Base-by-base conservation (phyloP, 2,888 invertebrate genomes). In the Dioctria rufipes region DNA sequence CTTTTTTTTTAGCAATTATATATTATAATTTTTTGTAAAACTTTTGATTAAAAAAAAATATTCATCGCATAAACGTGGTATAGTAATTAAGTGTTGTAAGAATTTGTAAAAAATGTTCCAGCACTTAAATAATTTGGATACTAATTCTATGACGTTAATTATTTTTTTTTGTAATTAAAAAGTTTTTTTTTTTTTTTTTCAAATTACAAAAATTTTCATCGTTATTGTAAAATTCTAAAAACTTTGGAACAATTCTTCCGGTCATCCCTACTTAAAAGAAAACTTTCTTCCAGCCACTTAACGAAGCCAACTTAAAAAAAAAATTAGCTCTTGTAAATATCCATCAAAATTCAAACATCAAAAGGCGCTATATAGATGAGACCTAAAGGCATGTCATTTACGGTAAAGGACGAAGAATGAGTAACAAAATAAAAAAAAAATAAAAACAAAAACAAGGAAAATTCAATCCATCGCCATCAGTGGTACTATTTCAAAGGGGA, bases 291-390 rank as follows among this genome's bases (percentile, higher is more conserved):
- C 11, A 2, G 6, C 54, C 54, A 54, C 11, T 54, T 54, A 11
- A 8, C 8, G 46, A 6, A 46, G n/a, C 54, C 25, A 25, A 25
- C 25, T 25, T 25, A 46, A 46, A 46, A 46, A 8, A 54, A 54
- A 54, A 54, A 54, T 54, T 54, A 11, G 54, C 54, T 54, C 54
- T n/a, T 46, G 54, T 46, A 46, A 54, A 54, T 3, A 54, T 54
- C 54, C 54, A 54, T n/a, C 11, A 54, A 54, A 54, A n/a, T 54
- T n/a, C 54, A 54, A 54, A 54, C 54, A 54, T 54, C 54, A 54
- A 54, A 54, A 54, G 54, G 3, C 11, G 6, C 39, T 25, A 8
- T 25, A 8, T 5, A 63, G 37, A 63, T 63, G 39, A 63, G 3
- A 2, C 63, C 40, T 11, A 3, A 63, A 39, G 63, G 2, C 63